Conservation (phyloP, 2,888 invertebrate genomes). For the Caenorhabditis afra region DNA sequence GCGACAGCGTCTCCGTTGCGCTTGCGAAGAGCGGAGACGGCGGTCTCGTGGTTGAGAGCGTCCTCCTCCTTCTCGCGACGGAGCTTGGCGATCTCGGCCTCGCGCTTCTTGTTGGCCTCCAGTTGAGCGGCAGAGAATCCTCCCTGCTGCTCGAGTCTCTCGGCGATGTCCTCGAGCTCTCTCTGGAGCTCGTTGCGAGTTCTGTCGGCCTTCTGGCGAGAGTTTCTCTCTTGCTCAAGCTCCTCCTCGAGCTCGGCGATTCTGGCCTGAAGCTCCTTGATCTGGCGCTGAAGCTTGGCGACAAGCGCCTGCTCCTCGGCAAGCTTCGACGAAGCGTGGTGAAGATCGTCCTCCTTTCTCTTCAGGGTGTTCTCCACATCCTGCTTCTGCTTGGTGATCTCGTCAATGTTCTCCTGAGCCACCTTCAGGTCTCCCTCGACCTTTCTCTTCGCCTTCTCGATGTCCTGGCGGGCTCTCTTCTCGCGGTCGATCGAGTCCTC, state of each 20-base stretch:
- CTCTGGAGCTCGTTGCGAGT: constrained; percentile 93
- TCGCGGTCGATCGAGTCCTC: constrained; percentile 99
- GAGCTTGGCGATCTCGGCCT: constrained; percentile 96
- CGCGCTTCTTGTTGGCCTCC: constrained; percentile 99
- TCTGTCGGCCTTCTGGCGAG: constrained; percentile 87
- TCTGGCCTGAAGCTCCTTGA: constrained; percentile 79
- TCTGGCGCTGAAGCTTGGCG: constrained; percentile 83
- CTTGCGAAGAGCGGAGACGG: constrained; percentile 96
- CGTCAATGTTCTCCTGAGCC: constrained; percentile 96
- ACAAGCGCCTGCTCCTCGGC: constrained; percentile 99
- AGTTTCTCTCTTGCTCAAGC: constrained; percentile 90
- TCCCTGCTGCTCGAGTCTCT: constrained; percentile 93
- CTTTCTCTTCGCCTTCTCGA: constrained; percentile 91
- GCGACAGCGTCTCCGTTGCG: constrained; percentile 92
- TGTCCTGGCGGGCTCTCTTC: constrained; percentile 97
- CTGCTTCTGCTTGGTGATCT: constrained; percentile 98
- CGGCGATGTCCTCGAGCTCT: constrained; percentile 94
- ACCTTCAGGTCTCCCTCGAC: constrained; percentile 97
- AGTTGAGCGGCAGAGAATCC: constrained; percentile 97
- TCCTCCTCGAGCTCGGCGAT: constrained; percentile 99
- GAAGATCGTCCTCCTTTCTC: constrained; percentile 96
- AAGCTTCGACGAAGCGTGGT: constrained; percentile 93
- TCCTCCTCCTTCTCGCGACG: constrained; percentile 90
- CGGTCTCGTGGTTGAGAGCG: constrained; percentile 98
- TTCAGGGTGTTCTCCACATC: constrained; percentile 61